Percentiles rank a stretch among this genome's conserved stretches.
Evolutionary conservation across 2,113 vertebrate genomes (phyloP).

Genomic region (Pygoscelis adeliae): DNA sequence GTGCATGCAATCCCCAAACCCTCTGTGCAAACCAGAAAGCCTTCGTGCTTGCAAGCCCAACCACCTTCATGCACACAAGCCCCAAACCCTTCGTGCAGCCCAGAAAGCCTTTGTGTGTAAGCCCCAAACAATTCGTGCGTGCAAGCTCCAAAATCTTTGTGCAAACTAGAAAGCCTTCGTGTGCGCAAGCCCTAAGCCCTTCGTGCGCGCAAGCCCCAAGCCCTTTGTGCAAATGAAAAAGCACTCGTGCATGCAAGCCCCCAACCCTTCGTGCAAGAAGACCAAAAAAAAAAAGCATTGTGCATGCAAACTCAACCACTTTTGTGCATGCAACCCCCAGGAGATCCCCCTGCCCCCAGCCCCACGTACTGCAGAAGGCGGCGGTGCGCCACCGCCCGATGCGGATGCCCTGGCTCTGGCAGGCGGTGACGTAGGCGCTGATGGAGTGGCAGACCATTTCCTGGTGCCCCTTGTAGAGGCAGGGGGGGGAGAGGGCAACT

Average conservation of each 20-base stretch:
- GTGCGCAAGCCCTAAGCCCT: no score
- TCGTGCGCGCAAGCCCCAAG: no score
- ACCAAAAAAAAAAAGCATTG: no score
- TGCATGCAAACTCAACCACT: neutral
- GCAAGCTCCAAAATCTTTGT: no score
- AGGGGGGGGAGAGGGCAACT: no score
- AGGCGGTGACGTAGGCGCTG: neutral
- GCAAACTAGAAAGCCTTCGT: neutral
- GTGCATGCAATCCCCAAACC: neutral
- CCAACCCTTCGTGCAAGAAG: neutral
- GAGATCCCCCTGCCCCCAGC: fast-evolving
- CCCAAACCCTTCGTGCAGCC: no score
- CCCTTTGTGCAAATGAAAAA: no score
- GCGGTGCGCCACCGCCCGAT: slow-evolving; percentile 74
- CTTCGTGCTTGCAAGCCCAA: no score
- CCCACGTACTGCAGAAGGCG: slow-evolving; percentile 81
- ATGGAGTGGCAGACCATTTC: slow-evolving; percentile 73
- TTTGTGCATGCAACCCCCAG: fast-evolving
- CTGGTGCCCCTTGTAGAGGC: neutral
- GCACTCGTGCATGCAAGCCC: neutral
- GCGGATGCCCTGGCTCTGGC: slow-evolving; percentile 10
- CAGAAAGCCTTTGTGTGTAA: no score
- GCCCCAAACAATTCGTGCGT: neutral
- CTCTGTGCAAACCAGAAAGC: neutral
- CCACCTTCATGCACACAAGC: no score